Conservation (phyloP, 2,113 vertebrate species). For the Marcusenius ussheri region DNA sequence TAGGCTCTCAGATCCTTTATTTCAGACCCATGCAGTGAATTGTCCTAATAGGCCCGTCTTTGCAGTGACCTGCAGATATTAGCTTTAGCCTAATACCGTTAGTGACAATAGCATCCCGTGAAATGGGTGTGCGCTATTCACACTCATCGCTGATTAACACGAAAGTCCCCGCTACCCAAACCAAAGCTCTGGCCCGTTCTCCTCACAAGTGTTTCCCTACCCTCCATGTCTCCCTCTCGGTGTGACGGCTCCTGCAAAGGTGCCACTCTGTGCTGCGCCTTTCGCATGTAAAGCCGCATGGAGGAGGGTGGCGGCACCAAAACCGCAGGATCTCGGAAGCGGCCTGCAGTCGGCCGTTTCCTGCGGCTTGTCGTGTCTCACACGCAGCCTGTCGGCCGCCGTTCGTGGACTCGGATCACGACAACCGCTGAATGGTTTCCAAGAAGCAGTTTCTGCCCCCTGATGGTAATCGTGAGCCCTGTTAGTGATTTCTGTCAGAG, state of each 20-base stretch:
- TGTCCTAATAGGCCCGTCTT: not conserved
- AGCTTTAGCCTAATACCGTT: not conserved
- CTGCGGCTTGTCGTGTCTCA: not conserved
- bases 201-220: not conserved
- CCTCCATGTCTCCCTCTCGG: not conserved
- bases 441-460: not conserved
- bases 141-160: not conserved
- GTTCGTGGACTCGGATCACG: not conserved
- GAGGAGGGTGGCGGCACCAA: not conserved
- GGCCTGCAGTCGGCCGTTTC: not conserved
- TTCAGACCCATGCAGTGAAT: not conserved
- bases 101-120: not conserved
- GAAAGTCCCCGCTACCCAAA: not conserved
- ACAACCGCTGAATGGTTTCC: not conserved
- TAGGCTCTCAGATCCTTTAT: not conserved
- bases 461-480: not conserved
- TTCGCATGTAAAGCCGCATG: not conserved
- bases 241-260: not conserved
- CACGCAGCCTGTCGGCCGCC: not conserved
- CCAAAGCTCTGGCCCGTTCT: not conserved
- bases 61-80: not conserved
- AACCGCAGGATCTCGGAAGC: not conserved
- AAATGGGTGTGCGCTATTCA: not conserved
- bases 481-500: not conserved
- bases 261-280: not conserved